A percentile compares a stretch with the other conserved stretches of the same genome.
Evolutionary conservation across 2,113 vertebrate species (phyloP).

Genomic region (Marcusenius ussheri): DNA sequence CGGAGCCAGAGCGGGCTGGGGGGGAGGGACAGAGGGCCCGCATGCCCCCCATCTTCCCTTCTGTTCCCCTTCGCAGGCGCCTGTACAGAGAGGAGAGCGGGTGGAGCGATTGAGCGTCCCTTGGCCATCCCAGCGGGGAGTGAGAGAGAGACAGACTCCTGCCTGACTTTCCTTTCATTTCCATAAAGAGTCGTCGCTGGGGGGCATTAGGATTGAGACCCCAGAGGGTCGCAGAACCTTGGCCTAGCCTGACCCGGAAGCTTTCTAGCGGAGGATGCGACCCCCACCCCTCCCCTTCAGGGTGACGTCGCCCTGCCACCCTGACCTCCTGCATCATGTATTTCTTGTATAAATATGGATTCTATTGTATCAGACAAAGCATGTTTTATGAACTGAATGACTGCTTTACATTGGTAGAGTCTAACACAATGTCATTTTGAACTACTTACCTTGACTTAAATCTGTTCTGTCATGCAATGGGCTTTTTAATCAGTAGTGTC

Average conservation of each 20-base stretch:
- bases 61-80: conserved; percentile 30
- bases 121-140: conserved; percentile 34
- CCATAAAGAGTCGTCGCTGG: conserved; percentile 39
- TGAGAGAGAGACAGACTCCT: conserved; percentile 39
- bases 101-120: conserved; percentile 23
- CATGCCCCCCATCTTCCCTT: not conserved
- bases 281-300: not conserved
- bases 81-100: conserved; percentile 47
- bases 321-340: conserved; percentile 35
- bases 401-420: conserved; percentile 45
- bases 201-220: conserved; percentile 11
- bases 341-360: conserved; percentile 53
- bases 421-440: conserved; percentile 7
- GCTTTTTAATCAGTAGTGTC: conserved; percentile 10
- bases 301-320: conserved; percentile 8
- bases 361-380: conserved; percentile 40
- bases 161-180: conserved; percentile 48
- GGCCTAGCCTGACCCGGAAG: conserved; percentile 17
- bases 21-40: not conserved
- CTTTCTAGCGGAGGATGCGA: conserved; percentile 21
- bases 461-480: not conserved
- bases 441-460: not conserved
- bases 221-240: conserved; percentile 32
- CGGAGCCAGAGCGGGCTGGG: not conserved
- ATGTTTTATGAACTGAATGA: conserved; percentile 60